phyloP scores from a whole-genome alignment of 2,113 vertebrate species.

The Artemisiospiza belli region DNA sequence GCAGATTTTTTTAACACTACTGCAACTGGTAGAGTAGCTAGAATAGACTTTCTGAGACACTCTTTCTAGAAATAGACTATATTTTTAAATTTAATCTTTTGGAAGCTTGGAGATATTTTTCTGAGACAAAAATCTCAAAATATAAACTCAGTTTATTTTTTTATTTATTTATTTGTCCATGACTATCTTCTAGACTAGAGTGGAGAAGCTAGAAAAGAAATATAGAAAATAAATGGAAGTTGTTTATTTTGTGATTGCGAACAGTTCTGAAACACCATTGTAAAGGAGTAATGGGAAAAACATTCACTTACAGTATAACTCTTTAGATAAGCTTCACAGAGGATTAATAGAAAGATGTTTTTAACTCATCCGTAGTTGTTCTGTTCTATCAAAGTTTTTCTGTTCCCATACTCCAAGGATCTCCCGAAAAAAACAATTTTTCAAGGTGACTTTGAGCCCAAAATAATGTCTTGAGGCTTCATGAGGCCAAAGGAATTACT shows the following conservation, averaged over 20 bases:
- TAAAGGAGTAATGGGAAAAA: background rate
- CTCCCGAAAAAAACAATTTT: accelerated
- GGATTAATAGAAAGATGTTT: background rate
- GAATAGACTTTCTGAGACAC: background rate
- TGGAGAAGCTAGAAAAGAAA: background rate
- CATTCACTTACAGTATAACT: background rate
- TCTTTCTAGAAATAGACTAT: background rate
- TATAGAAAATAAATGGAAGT: background rate
- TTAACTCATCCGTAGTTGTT: background rate
- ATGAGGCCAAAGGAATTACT: background rate
- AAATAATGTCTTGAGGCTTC: background rate
- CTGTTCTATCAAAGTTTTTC: background rate
- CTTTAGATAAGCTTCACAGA: background rate
- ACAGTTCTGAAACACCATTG: background rate
- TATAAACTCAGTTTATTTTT: background rate
- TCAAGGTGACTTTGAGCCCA: background rate
- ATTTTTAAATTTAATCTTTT: background rate
- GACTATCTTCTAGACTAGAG: background rate
- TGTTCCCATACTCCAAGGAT: background rate
- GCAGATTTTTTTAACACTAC: background rate
- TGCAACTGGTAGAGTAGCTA: background rate
- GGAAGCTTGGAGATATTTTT: background rate
- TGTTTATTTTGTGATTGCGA: background rate
- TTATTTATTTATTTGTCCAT: background rate
- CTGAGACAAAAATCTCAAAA: background rate